Base-by-base conservation (phyloP, 1,140 invertebrate genomes). In the Drosophila malerkotliana region DNA sequence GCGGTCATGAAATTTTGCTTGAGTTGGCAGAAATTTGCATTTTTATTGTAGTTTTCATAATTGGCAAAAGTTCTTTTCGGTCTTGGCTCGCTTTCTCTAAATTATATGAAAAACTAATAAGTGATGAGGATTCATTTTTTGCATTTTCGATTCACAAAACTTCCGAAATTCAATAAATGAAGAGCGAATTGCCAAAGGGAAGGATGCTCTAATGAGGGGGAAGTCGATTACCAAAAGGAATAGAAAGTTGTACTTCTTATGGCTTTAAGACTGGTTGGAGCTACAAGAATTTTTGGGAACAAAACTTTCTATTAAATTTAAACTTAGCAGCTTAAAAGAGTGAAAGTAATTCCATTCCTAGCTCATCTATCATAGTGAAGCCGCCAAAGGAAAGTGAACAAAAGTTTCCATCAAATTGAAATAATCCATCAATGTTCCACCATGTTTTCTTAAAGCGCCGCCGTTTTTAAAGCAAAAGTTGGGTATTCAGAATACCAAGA, bases 31-130 rank as follows among this genome's bases (percentile, higher is more conserved):
- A 72, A 82, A 83, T 83, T 83, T 83, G 79, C 79, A 83, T 83
- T 84, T 83, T 79, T 79, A 76, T 79, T 76, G 60, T 83, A 83
- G 80, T 83, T 83, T 84, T 84, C 76, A 83, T 84, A 83, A 84
- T 83, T 84, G 80, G 80, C 58, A 72, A 84, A 83, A 83, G 66
- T 72, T 71, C 71, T 79, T 67, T 62, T 32, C 45, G 63, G 32
- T 64, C 60, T 64, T 52, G 59, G 59, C 28, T 67, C 15, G 72
- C 66, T 82, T 73, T 77, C 58, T 60, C 41, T 49, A 73, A 82
- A 82, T 81, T 82, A 82, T 82, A 82, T 82, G 79, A 59, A 69
- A 79, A 82, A 82, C 79, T 82, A 82, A 82, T 82, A 82, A 82
- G 79, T 77, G 79, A 60, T 72, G 68, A 73, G 78, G 47, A 60